Evolutionary conservation across 2,888 invertebrate species (phyloP), one percentile per base, ranked within the genome.

Genomic region (Dichetophora obliterata): DNA sequence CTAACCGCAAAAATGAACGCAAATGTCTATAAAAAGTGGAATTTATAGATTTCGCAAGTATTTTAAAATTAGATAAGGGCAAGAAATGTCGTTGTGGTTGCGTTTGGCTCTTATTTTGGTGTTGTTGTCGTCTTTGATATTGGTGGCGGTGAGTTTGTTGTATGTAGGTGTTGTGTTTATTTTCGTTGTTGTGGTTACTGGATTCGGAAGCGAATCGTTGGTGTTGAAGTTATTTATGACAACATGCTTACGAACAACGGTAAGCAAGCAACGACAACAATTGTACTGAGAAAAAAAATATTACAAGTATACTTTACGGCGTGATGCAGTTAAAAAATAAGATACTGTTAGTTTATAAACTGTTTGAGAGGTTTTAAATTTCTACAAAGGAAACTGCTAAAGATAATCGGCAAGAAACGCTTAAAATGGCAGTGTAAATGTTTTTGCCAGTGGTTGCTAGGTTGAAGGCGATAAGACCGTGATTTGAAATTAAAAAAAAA

Each of bases 51-150:
- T 79, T 77, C 59, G 63, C 76, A 78, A 76, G 81, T 78, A 79
- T 81, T 80, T 82, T 78, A 77, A 79, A 82, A 80, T 79, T 69
- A 81, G 82, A 83, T 83, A 83, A 83, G 81, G 78, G 68, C 63
- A 76, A 61, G 63, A 69, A 79, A 78, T 75, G 76, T 73, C 48
- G 65, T 69, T 70, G 61, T 66, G 63, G 14, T 31, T 73, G 63
- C 14, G 24, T 37, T 59, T 22, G 43, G 14, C 54, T 65, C 24
- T 43, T 54, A 48, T 43, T 70, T 69, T 69, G 75, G 63, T 75
- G 75, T 72, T 22, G 31, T 70, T 52, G 70, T 76, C 72, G 69
- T 57, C 69, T 43, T 66, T 68, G 57, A 68, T 70, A 27, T 69
- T 43, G 19, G 50, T 68, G 68, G 43, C 48, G 48, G 19, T 72